phyloP scores from a whole-genome alignment of 2,888 invertebrate species.

The Tiliacea citrago region DNA sequence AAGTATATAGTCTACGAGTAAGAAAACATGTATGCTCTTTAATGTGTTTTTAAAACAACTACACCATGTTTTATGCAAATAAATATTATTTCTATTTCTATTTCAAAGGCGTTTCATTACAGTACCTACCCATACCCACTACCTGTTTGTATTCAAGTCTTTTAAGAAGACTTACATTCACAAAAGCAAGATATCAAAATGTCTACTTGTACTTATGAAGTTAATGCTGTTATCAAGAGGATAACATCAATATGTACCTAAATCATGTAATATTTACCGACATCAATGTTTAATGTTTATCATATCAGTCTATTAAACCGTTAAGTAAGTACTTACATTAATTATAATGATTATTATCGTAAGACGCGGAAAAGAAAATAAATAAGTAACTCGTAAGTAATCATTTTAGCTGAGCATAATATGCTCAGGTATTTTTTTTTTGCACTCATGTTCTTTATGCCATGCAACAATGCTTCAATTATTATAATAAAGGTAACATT shows the following conservation, averaged over 20 bases:
- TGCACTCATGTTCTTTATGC: too few relatives aligned
- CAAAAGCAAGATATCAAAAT: conserved; percentile 3
- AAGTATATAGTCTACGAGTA: too few relatives aligned
- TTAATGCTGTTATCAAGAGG: conserved; percentile 26
- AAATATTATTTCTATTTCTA: too few relatives aligned
- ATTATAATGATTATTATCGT: conserved; percentile 20
- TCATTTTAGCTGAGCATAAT: neutral
- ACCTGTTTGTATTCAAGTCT: neutral
- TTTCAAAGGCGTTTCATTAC: too few relatives aligned
- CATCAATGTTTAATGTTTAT: conserved; percentile 31
- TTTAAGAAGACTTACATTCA: neutral
- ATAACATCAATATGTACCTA: neutral
- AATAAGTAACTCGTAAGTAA: conserved; percentile 23
- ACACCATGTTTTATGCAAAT: too few relatives aligned
- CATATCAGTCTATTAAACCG: conserved; percentile 35
- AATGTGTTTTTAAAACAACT: too few relatives aligned
- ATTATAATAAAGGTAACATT: conserved; percentile 3
- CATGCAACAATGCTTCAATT: neutral
- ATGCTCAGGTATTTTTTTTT: too few relatives aligned
- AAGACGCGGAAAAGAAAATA: conserved; percentile 31
- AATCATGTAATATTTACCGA: conserved; percentile 34
- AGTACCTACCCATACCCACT: neutral
- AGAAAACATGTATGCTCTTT: too few relatives aligned
- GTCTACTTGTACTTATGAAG: neutral
- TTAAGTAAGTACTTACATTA: conserved; percentile 17